Base-by-base conservation (phyloP, 2,113 vertebrate genomes). In the Pipa parva region DNA sequence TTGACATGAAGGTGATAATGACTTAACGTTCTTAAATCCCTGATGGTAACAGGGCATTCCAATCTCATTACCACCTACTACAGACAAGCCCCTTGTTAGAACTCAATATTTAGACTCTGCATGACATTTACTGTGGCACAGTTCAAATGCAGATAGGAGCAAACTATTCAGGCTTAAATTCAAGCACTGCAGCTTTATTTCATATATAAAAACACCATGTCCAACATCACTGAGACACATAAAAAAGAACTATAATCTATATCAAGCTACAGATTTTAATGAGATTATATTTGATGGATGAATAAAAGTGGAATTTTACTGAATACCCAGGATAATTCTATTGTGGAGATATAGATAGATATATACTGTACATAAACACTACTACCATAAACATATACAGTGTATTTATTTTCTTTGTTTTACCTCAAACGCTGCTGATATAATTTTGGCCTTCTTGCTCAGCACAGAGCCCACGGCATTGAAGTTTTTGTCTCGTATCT, bases 401-500 rank as follows among this genome's bases (percentile, higher is more conserved):
- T 46, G 3, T 17, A 17, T 17, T 11, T 17, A 6, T n/a, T 6
- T 46, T 46, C 42, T 13, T 4, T 33, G 31, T 62, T 74, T 66
- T 75, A 99, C 97, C 93, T 99, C 97, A 72, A 99, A 99, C 0
- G 96, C 96, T 1, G 96, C 97, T 0, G 97, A 98, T 80, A 99
- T 99, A 45, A 98, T 90, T 82, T 98, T 99, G 29, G 97, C 97
- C 71, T 95, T 97, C 82, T 97, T 98, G 87, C 97, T 99, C 48
- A 99, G 93, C 11, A 97, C 95, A 0, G 92, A 90, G 15, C 96
- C 97, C 29, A 98, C 97, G 0, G 96, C 96, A 0, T 99, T 99
- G 80, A 99, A 99, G 75, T 99, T 99, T 78, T 96, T 98, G 81
- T 99, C 97, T 1, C 96, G 84, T 74, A 99, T 99, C 85, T 99